Evolutionary conservation across 2,797 vertebrate species (phyloP).

Genomic region (Lithobates pipiens): DNA sequence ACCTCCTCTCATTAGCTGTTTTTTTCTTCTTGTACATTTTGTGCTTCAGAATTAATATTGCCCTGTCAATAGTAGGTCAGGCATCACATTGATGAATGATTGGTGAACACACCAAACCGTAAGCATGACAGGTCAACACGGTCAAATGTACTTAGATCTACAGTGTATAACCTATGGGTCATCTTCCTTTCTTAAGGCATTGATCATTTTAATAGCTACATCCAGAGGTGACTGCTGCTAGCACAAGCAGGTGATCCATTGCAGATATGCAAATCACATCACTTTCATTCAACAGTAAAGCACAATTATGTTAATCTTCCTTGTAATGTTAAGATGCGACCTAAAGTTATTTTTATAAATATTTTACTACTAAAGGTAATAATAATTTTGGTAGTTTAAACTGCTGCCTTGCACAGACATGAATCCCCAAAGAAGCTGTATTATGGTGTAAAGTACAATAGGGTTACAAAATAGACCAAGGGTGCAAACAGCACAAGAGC

Average conservation of each 20-base stretch:
- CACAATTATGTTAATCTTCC: not conserved
- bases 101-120: constrained; percentile 50
- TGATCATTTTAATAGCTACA: constrained; percentile 27
- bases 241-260: constrained; percentile 5
- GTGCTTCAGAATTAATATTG: constrained; percentile 47
- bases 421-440: not conserved
- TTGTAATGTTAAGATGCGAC: not conserved
- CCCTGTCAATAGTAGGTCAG: constrained; percentile 58
- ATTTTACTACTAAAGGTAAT: not conserved
- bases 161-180: constrained; percentile 29
- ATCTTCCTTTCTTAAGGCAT: constrained; percentile 10
- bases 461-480: not conserved
- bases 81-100: constrained; percentile 24
- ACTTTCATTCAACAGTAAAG: constrained; percentile 21
- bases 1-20: constrained; percentile 62
- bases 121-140: constrained; percentile 55
- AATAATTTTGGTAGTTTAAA: not conserved
- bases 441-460: not conserved
- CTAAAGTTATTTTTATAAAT: not conserved
- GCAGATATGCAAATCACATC: constrained; percentile 21
- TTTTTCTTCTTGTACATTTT: constrained; percentile 55
- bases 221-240: constrained; percentile 1
- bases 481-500: too few species aligned
- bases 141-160: constrained; percentile 31
- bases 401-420: not conserved